Evolutionary conservation across 2,888 invertebrate species (phyloP).

Genomic region (Cosmopolites sordidus): DNA sequence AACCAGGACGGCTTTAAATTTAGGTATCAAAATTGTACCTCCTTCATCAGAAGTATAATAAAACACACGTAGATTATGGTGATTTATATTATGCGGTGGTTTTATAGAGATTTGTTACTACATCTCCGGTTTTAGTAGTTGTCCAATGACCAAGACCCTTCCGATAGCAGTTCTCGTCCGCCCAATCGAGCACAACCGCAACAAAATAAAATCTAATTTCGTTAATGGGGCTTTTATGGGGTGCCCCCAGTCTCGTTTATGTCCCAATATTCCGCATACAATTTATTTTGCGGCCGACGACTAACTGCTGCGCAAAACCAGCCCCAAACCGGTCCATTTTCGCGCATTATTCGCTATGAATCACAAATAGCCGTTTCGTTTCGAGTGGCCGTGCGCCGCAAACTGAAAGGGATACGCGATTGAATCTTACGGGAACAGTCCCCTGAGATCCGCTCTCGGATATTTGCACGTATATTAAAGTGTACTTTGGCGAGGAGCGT

Average conservation of each 20-base stretch:
- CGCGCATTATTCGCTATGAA: not conserved
- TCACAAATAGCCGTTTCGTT: not conserved
- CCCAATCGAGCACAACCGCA: not conserved
- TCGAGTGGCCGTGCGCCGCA: not conserved
- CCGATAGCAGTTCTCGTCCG: too few relatives aligned
- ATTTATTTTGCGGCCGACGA: not conserved
- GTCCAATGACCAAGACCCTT: too few relatives aligned
- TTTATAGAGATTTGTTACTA: too few relatives aligned
- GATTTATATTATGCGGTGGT: too few relatives aligned
- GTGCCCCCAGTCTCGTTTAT: not conserved
- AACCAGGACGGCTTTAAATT: too few relatives aligned
- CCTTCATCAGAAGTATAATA: too few relatives aligned
- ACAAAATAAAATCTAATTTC: conserved; percentile 1
- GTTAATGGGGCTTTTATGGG: not conserved
- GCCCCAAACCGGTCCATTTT: too few relatives aligned
- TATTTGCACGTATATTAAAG: conserved; percentile 7
- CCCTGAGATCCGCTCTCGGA: not conserved
- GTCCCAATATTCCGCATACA: conserved; percentile 1
- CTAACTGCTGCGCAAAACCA: too few relatives aligned
- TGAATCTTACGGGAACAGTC: not conserved
- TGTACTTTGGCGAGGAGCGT: not conserved
- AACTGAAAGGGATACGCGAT: not conserved
- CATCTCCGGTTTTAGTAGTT: too few relatives aligned
- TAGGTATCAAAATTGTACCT: too few relatives aligned
- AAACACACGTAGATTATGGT: too few relatives aligned